Evolutionary conservation across 2,888 invertebrate species (phyloP).

Genomic region (Emesis russula): DNA sequence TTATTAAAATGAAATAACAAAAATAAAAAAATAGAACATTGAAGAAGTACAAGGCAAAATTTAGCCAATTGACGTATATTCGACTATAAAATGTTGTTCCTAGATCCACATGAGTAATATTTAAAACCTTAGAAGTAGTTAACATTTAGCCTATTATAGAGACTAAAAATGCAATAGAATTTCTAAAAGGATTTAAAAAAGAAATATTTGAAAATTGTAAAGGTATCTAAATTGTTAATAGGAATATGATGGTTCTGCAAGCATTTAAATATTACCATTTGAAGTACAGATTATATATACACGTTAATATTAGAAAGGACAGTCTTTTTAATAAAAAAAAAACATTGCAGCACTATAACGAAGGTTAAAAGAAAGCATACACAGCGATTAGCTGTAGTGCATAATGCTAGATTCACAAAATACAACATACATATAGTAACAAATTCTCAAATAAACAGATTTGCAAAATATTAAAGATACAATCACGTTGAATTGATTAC

Average conservation of each 20-base stretch:
- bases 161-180: slow-evolving; percentile 89
- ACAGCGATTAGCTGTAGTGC: background rate
- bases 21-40: background rate
- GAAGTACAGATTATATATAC: slow-evolving; percentile 5
- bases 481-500: background rate
- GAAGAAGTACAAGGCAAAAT: background rate
- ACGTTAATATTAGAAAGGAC: background rate
- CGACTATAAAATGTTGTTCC: slow-evolving; percentile 6
- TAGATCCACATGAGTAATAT: slow-evolving; percentile 51
- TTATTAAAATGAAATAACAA: background rate
- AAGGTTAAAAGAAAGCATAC: background rate
- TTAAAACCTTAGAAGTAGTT: slow-evolving; percentile 94
- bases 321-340: slow-evolving; percentile 14
- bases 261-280: slow-evolving; percentile 45
- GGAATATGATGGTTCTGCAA: slow-evolving; percentile 71
- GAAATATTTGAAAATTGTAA: slow-evolving; percentile 94
- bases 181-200: slow-evolving; percentile 93
- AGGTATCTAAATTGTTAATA: slow-evolving; percentile 93
- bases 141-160: slow-evolving; percentile 91
- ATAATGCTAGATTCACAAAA: background rate
- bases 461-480: background rate
- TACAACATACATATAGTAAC: background rate
- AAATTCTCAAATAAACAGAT: background rate
- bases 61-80: slow-evolving; percentile 11
- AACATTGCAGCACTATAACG: background rate